Conservation (phyloP, 2,113 vertebrate genomes). For the Heteronetta atricapilla region DNA sequence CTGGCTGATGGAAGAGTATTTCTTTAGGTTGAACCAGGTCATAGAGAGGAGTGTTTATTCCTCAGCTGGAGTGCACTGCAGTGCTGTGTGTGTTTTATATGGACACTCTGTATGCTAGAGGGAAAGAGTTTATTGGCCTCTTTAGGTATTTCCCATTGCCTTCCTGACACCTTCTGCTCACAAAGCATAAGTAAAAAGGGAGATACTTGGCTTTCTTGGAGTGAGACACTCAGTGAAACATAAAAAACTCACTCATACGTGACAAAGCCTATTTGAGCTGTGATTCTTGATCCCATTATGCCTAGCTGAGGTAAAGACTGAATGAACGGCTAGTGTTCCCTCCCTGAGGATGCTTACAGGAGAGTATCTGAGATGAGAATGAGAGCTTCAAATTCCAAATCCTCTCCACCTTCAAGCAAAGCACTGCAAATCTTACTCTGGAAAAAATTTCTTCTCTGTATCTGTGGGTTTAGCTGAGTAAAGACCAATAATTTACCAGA, state of each 20-base stretch:
- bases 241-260: background rate
- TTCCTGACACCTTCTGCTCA: background rate
- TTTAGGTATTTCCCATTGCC: background rate
- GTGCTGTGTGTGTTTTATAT: accelerated
- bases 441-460: background rate
- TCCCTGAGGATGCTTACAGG: background rate
- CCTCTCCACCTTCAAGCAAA: background rate
- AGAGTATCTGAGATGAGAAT: background rate
- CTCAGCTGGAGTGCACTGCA: too few species aligned
- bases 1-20: background rate
- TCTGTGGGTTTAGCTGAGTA: background rate
- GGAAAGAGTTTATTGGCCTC: background rate
- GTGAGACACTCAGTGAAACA: background rate
- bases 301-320: background rate
- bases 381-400: background rate
- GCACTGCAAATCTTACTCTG: background rate
- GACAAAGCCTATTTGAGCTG: background rate
- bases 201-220: background rate
- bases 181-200: background rate
- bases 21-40: background rate
- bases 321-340: background rate
- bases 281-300: background rate
- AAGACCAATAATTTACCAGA: background rate
- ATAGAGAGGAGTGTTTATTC: background rate
- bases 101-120: accelerated